Percentiles rank a stretch among this genome's conserved stretches.
phyloP scores from a whole-genome alignment of 1,140 invertebrate genomes.

The Proales similis region DNA sequence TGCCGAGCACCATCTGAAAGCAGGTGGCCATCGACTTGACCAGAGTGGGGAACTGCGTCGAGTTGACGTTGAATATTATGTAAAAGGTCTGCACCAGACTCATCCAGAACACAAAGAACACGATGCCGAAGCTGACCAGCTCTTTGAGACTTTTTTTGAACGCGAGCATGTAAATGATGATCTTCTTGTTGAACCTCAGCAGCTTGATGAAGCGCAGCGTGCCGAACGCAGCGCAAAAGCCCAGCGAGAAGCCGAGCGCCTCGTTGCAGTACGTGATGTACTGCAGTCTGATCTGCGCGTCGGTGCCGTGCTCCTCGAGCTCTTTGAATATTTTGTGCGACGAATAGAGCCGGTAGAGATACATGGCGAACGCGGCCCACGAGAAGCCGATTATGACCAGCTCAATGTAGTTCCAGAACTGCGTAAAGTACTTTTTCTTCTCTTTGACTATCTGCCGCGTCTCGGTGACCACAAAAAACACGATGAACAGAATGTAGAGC shows the following conservation, averaged over 20 bases:
- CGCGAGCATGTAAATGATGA: too few species aligned
- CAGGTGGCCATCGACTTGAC: not conserved
- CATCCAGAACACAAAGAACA: not conserved
- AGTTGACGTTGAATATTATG: not conserved
- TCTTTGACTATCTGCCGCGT: constrained; percentile 43
- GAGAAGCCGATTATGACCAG: constrained; percentile 49
- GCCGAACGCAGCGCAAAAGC: constrained; percentile 55
- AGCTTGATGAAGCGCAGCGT: constrained; percentile 57
- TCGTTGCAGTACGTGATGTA: constrained; percentile 55
- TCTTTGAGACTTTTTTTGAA: not conserved
- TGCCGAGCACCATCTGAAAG: not conserved
- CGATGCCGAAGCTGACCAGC: not conserved
- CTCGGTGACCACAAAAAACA: constrained; percentile 55
- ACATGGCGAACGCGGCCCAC: constrained; percentile 50
- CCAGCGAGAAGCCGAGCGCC: constrained; percentile 53
- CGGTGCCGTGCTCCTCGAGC: constrained; percentile 54
- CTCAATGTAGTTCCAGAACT: constrained; percentile 55
- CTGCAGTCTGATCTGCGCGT: constrained; percentile 56
- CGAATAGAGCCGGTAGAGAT: constrained; percentile 50
- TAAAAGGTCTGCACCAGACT: not conserved
- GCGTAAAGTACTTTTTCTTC: constrained; percentile 44
- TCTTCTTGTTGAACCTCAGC: constrained; percentile 57
- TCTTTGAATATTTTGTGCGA: constrained; percentile 46
- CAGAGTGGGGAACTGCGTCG: not conserved
- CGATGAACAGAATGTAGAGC: constrained; percentile 46